phyloP scores from a whole-genome alignment of 2,888 invertebrate species.

The Gymnoscelis rufifasciata region DNA sequence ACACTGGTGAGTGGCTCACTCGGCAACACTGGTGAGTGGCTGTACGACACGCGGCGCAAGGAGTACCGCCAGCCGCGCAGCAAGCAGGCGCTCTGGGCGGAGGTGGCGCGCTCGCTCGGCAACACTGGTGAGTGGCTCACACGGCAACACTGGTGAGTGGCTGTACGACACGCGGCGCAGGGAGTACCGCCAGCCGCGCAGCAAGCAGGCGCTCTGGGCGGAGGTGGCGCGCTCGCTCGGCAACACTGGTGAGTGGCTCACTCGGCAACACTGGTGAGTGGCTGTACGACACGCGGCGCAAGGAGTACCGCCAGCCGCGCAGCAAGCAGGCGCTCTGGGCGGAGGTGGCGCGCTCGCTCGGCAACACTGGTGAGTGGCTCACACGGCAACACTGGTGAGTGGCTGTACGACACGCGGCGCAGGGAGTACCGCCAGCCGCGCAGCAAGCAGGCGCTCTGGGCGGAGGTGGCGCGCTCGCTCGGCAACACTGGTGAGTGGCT shows the following conservation, averaged over 20 bases:
- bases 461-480: slow-evolving; percentile 2
- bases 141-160: too few relatives aligned
- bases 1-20: slow-evolving; percentile 9
- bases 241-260: slow-evolving; percentile 11
- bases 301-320: slow-evolving; percentile 2
- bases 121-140: slow-evolving; percentile 11
- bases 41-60: slow-evolving; percentile 9
- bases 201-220: slow-evolving; percentile 13
- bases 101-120: slow-evolving; percentile 1
- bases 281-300: slow-evolving; percentile 8
- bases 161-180: slow-evolving; percentile 9
- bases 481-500: slow-evolving; percentile 13
- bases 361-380: slow-evolving; percentile 12
- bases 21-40: too few relatives aligned
- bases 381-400: too few relatives aligned
- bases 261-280: too few relatives aligned
- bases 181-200: slow-evolving; percentile 1
- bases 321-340: slow-evolving; percentile 13
- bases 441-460: slow-evolving; percentile 12
- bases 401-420: slow-evolving; percentile 7
- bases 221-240: slow-evolving; percentile 4
- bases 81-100: slow-evolving; percentile 14
- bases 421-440: slow-evolving; percentile 3
- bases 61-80: slow-evolving; percentile 1
- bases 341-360: slow-evolving; percentile 2